Base-by-base conservation (phyloP, 1,140 invertebrate species). In the Heliothis virescens region DNA sequence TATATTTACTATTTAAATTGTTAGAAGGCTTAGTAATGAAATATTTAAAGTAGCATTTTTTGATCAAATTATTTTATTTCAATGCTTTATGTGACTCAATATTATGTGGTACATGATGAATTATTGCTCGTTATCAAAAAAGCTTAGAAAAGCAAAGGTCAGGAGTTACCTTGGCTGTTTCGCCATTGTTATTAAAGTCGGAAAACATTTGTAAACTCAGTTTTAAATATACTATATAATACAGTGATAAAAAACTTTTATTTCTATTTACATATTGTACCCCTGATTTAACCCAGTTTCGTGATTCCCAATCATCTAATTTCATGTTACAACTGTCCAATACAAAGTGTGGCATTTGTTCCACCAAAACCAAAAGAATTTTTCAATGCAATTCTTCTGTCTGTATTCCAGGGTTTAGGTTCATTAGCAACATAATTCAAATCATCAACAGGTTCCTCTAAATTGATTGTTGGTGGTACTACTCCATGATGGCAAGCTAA, bases 311-410 rank as follows among this genome's bases (percentile, higher is more conserved):
- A 41, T 41, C 5, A 41, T 41, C 34, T 7, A 41, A 1, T 9
- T 41, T 9, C 34, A 41, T 41, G 34, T 65, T 65, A 77, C 77
- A 91, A 73, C 80, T 88, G 87, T 62, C 86, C 86, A 79, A 94
- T 96, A 95, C 98, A 98, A 12, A 99, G 93, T 83, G 97, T 97
- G 48, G 98, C 98, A 96, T 99, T 99, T 18, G 99, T 99, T 48
- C 99, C 99, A 74, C 99, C 99, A 96, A 99, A 99, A 5, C 99
- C 99, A 96, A 99, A 99, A 13, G 99, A 99, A 95, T 99, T 99
- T 94, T 99, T 99, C 59, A 99, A 92, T n/a, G 98, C 98, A 83
- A 98, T 95, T 89, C 97, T 96, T 87, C 90, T 90, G 48, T 90
- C 79, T 53, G 76, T 75, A 34, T 88, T 84, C 98, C 98, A 98